A percentile compares a stretch with the other conserved stretches of the same genome.
These are phyloP conservation scores for Sisyra terminalis DNA, from an alignment of 2,888 invertebrate species.

Conservation along the genomic window DNA sequence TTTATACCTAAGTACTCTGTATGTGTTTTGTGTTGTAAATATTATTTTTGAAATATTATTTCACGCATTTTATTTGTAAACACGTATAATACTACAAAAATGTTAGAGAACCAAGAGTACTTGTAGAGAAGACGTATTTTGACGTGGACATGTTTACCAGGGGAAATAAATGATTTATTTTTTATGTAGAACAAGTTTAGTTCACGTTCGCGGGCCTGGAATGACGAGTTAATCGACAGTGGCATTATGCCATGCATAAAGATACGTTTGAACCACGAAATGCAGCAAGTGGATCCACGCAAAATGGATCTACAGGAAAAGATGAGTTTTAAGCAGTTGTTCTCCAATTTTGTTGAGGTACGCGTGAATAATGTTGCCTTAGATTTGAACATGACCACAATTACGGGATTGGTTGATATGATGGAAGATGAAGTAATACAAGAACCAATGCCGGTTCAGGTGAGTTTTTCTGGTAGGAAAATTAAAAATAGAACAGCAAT, in stretches of 20 bases:
- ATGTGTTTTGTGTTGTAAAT: too few relatives aligned
- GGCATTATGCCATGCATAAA: conserved; percentile 36
- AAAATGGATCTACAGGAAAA: conserved; percentile 27
- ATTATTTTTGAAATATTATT: too few relatives aligned
- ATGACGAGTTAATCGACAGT: conserved; percentile 39
- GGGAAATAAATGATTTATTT: conserved; percentile 9
- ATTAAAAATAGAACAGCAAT: neutral
- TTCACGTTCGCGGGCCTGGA: conserved; percentile 67
- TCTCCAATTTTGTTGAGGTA: conserved; percentile 40
- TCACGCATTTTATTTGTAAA: too few relatives aligned
- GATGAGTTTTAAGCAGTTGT: conserved; percentile 26
- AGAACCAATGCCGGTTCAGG: conserved; percentile 68
- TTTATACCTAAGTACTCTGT: too few relatives aligned
- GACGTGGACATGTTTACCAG: too few relatives aligned
- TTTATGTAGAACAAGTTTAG: conserved; percentile 57
- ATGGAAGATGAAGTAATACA: conserved; percentile 75
- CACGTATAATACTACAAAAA: too few relatives aligned
- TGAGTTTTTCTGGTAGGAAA: conserved; percentile 20
- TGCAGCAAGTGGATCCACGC: conserved; percentile 22
- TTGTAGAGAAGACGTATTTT: too few relatives aligned
- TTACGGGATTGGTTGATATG: conserved; percentile 65
- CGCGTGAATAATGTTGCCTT: conserved; percentile 47
- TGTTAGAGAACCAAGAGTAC: too few relatives aligned
- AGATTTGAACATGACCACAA: conserved; percentile 63
- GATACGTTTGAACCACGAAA: conserved; percentile 40